Base-by-base conservation (phyloP, 2,113 vertebrate genomes). In the Gasterosteus nipponicus region DNA sequence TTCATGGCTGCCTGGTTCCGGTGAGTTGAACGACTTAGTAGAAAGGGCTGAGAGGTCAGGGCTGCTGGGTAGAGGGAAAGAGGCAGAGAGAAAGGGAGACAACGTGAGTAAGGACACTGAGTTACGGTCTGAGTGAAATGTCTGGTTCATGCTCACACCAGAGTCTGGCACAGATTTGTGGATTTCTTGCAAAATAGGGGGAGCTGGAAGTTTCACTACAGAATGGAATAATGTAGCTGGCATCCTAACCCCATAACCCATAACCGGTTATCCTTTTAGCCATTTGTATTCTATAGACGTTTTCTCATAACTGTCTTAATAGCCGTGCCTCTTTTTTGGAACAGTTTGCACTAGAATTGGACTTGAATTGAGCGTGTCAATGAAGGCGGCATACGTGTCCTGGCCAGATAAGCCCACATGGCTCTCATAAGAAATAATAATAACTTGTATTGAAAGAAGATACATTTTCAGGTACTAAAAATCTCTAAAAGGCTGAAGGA, bases 1-100 rank as follows among this genome's bases (percentile, higher is more conserved):
- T 95, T 97, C 96, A 98, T 97, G 94, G 92, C 89, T 92, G 86
- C 79, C 89, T 90, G 79, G 84, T 81, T 59, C 84, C 10, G 77
- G 66, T 42, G 62, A 22, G 18, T 69, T 49, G 12, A 26, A 11
- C 5, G 2, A 12, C 51, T 19, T 78, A 14, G 29, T 22, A 38
- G 14, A 41, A 35, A 41, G 6, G 41, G 33, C 11, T 19, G 10
- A 56, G 63, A 59, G 29, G 35, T 66, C 69, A 82, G 68, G 33
- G 70, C 86, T 89, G 57, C 29, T 72, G 67, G 56, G 68, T 81
- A 15, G 47, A 65, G 33, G 10, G 53, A n/a, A 69, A 29, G 2
- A 7, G 22, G n/a, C 0, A 49, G 12, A 73, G 5, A 79, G 29
- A 56, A 51, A 62, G 64, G 42, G 11, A 53, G 42, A 35, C 69